Evolutionary conservation across 2,113 vertebrate genomes (phyloP).

Genomic region (Microtus ochrogaster): DNA sequence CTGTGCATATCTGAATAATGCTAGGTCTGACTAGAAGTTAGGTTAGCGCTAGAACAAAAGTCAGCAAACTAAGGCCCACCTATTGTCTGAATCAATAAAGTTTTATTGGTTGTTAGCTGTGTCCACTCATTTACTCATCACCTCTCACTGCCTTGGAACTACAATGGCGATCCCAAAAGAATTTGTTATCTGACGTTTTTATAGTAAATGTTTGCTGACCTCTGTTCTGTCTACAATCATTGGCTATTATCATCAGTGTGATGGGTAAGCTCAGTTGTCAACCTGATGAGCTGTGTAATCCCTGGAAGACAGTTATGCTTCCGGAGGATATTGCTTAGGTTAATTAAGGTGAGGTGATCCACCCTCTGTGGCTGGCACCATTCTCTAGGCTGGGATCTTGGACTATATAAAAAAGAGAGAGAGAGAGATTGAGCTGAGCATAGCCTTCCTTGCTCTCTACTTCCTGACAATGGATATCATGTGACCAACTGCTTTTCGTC

Average conservation of each 20-base stretch:
- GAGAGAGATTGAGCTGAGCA: background rate
- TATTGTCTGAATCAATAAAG: background rate
- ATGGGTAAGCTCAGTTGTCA: background rate
- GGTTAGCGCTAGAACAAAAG: background rate
- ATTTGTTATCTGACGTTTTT: background rate
- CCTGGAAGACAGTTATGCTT: background rate
- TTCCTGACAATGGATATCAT: background rate
- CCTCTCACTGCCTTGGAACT: background rate
- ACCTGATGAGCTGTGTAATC: background rate
- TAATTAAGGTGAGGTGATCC: background rate
- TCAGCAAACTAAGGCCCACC: background rate
- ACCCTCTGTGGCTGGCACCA: background rate
- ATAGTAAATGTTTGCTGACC: background rate
- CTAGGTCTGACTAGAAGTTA: background rate
- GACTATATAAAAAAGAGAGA: background rate
- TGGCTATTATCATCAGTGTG: background rate
- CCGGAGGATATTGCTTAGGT: background rate
- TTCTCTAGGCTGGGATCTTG: background rate
- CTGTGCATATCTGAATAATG: too few relatives aligned
- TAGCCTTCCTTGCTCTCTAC: background rate
- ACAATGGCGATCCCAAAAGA: background rate
- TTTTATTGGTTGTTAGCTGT: background rate
- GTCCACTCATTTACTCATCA: too few relatives aligned
- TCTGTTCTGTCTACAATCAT: background rate
- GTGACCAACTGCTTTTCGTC: background rate